Evolutionary conservation across 2,797 vertebrate species (phyloP), one percentile per base, ranked within the genome.

Genomic region (Coendou prehensilis): DNA sequence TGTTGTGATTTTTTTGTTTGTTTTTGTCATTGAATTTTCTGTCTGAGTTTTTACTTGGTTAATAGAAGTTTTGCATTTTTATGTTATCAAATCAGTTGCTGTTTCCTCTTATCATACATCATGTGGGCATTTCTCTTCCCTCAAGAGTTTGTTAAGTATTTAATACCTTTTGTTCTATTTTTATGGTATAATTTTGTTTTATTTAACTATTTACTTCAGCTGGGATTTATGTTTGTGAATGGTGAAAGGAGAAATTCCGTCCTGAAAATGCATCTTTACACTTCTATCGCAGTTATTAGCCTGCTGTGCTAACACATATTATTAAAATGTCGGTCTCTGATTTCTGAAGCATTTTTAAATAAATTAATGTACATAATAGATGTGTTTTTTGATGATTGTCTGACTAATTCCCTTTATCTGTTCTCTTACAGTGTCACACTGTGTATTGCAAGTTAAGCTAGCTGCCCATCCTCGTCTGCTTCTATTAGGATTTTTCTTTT

Each of bases 11-110:
- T 89, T 76, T 87, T 61, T 30, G 26, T 56, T 85, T 73, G 85
- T 20, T 41, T 94, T 75, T 83, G 52, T 26, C 37, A 63, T 61
- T 57, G 37, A 82, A 79, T 59, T 95, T 89, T 83, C 2, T 90
- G 64, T 79, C 2, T 87, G 59, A 37, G 23, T 75, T 89, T 84
- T 76, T 90, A 78, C 93, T 90, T 88, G 52, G 41, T 78, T 93
- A 76, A 54, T 73, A 79, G 73, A 91, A 76, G 89, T 79, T 93
- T 86, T 91, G 81, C 33, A 52, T 73, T 96, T 95, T 91, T 92
- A 86, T 73, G 26, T 64, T 86, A 82, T 79, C 89, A 93, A 79
- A 30, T 75, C 64, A n/a, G 26, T 85, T 80, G 67, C 64, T 79
- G 2, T 90, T 96, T 93, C 37, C 52, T 45, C 93, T 67, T 95